phyloP scores from a whole-genome alignment of 2,888 invertebrate species.

The Nymphalis urticae region DNA sequence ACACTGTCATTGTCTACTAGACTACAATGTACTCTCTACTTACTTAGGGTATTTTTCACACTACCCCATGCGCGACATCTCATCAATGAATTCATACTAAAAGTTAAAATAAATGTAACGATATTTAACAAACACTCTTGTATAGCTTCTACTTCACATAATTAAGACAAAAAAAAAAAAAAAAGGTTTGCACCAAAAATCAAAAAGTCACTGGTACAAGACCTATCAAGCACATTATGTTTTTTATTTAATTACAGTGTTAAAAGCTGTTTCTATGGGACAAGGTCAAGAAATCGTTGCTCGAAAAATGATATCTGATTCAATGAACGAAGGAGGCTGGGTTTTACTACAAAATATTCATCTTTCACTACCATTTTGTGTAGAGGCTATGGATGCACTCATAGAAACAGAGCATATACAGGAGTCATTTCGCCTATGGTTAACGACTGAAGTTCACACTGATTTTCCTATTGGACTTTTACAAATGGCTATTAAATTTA shows the following conservation, averaged over 20 bases:
- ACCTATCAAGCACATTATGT: no score
- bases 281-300: conserved; percentile 96
- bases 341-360: conserved; percentile 97
- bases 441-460: conserved; percentile 96
- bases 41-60: no score
- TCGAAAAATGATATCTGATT: conserved; percentile 89
- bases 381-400: conserved; percentile 94
- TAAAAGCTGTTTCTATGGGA: conserved; percentile 97
- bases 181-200: no score
- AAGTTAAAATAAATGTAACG: no score
- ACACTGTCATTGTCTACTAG: no score
- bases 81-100: no score
- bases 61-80: no score
- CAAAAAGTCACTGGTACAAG: no score
- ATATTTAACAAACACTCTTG: no score
- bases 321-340: conserved; percentile 93
- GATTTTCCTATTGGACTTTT: conserved; percentile 94
- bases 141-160: no score
- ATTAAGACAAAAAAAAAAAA: no score
- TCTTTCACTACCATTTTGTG: conserved; percentile 95
- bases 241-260: conserved; percentile 65
- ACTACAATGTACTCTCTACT: no score
- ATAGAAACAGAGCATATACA: conserved; percentile 92
- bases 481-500: conserved; percentile 98
- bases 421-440: conserved; percentile 93